Evolutionary conservation across 2,888 invertebrate species (phyloP).

Genomic region (Trichopoda pennipes): DNA sequence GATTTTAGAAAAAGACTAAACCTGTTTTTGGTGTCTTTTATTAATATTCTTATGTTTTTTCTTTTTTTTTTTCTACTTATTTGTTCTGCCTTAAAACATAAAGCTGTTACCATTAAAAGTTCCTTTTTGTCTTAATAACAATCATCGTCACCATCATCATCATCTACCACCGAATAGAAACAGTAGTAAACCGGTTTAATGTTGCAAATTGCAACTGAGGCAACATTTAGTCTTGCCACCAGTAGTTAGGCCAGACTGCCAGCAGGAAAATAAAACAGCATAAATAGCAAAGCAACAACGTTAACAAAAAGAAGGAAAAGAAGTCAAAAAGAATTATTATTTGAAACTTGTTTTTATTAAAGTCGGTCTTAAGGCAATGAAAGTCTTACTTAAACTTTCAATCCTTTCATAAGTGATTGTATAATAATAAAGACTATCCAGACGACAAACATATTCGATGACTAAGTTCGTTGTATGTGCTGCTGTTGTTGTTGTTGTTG

Average conservation of each 20-base stretch:
- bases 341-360: constrained; percentile 33
- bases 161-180: constrained; percentile 29
- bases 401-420: constrained; percentile 66
- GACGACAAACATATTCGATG: constrained; percentile 18
- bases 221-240: constrained; percentile 5
- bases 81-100: constrained; percentile 35
- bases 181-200: constrained; percentile 65
- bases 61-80: neutral
- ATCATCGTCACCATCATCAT: constrained; percentile 15
- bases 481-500: too few species aligned
- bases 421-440: constrained; percentile 42
- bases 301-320: neutral
- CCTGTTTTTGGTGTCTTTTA: constrained; percentile 51
- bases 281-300: neutral
- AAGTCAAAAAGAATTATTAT: constrained; percentile 51
- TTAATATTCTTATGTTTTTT: constrained; percentile 35
- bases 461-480: neutral
- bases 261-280: constrained; percentile 30
- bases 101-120: constrained; percentile 65
- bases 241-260: neutral
- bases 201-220: constrained; percentile 38
- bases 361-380: constrained; percentile 59
- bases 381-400: constrained; percentile 65
- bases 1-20: constrained; percentile 8
- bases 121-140: constrained; percentile 49